Base-by-base conservation (phyloP, 2,888 invertebrate genomes). In the Galerucella pusilla region DNA sequence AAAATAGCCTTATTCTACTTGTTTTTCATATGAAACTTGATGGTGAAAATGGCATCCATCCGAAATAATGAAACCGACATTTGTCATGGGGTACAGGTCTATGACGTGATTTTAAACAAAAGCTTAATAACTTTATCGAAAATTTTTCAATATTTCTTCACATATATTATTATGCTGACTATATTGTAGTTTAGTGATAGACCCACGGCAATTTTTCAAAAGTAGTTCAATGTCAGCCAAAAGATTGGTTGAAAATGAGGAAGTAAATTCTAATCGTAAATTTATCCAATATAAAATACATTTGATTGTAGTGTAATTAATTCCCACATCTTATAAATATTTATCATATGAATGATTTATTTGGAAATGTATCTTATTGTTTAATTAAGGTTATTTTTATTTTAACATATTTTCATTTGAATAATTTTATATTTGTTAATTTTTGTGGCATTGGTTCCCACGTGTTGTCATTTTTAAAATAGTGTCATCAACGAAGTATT, bases 171-270 rank as follows among this genome's bases (percentile, higher is more conserved):
- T 63, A 46, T 71, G 65, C 45, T 45, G 52, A 20, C 52, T 57
- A 42, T 42, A 65, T 54, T 65, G n/a, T 45, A 35, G 65, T 71
- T 65, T 70, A 70, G 35, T 35, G 35, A 35, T 35, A 35, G 35
- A 35, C 35, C 35, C 45, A 70, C 46, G 70, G 46, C 10, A 46
- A 63, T 70, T 70, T 63, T 63, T 35, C n/a, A 28, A 65, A 71
- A 71, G 65, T 71, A 59, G 71, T 65, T 71, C 71, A 71, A 71
- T 71, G 71, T 65, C 65, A 71, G 14, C 45, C 14, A 28, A 45
- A 5, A n/a, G n/a, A 12, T 61, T 28, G 11, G 25, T 61, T 54
- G 28, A 71, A 71, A 59, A 65, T 57, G 14, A 71, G 71, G 71
- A 71, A 71, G 71, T 71, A 25, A 20, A 57, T 57, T 14, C 35